These are phyloP conservation scores for Meteorus cinctellus DNA, from an alignment of 2,888 invertebrate genomes.

Conservation along the genomic window DNA sequence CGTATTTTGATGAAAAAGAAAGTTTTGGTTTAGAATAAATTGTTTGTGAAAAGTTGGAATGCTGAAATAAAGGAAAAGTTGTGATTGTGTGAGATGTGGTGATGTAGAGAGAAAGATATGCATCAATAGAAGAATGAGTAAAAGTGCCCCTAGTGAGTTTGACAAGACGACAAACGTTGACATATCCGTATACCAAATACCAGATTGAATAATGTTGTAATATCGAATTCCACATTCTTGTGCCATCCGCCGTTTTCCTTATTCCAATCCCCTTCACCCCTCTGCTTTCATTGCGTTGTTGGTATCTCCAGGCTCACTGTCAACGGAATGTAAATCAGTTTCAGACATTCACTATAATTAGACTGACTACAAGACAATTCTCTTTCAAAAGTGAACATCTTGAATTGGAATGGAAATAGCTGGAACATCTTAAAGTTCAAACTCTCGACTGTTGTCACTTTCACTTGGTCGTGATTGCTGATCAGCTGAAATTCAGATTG, in stretches of 20 bases:
- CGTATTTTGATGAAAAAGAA: no score
- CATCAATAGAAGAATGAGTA: constrained; percentile 29
- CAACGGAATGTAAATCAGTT: constrained; percentile 52
- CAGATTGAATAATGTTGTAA: constrained; percentile 66
- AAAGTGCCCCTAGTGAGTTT: constrained; percentile 32
- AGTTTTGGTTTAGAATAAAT: no score
- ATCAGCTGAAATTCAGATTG: no score
- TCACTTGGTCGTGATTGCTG: no score
- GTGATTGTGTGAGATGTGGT: background rate
- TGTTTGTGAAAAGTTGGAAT: no score
- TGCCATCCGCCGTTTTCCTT: constrained; percentile 20
- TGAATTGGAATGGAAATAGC: no score
- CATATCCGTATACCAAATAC: constrained; percentile 48
- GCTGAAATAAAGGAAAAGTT: background rate
- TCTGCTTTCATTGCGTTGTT: constrained; percentile 57
- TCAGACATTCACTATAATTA: constrained; percentile 27
- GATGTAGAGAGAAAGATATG: constrained; percentile 39
- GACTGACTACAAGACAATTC: background rate
- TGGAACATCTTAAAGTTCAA: no score
- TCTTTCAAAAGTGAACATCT: background rate
- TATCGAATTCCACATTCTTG: constrained; percentile 64
- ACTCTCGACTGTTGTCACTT: no score
- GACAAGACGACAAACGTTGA: constrained; percentile 37
- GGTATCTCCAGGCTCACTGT: constrained; percentile 57
- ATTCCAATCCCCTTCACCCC: background rate